Evolutionary conservation across 2,113 vertebrate genomes (phyloP), one percentile per base, ranked within the genome.

Genomic region (Fregetta grallaria): DNA sequence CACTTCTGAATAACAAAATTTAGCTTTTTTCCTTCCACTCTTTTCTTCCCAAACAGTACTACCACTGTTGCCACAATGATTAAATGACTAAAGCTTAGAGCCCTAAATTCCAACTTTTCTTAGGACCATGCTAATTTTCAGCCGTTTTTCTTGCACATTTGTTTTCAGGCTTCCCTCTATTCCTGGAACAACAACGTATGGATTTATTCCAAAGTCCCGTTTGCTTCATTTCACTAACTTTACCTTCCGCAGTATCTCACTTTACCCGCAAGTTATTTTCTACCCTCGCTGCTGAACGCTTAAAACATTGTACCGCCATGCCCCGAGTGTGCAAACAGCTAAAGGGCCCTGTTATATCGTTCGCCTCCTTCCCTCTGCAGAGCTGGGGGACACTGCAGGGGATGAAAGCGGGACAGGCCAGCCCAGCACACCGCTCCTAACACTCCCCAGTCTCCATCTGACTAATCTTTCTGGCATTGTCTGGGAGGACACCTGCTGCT

Each of bases 321-420:
- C 6, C 36, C 3, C 0, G 0, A 36, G 8, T 5, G 3, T 4
- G 17, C 13, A 23, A 50, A 92, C 1, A 71, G 75, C 58, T 65
- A 30, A 82, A 56, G 13, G 13, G 5, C 14, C 23, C 30, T 0
- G 0, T 13, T 58, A 25, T 1, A 16, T 2, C 38, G 36, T 17
- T 73, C 5, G 0, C 15, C 10, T 53, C 29, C 67, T 73, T 83
- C 55, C 34, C 40, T 45, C 23, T 49, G 44, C 47, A 77, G 22
- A 90, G 61, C 27, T 21, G 42, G 27, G 40, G 68, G 71, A 94
- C 61, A 42, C 27, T n/a, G 53, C 52, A 63, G 21, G 47, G 78
- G 53, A 66, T 13, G 30, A 55, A 78, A 67, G 50, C 2, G 0
- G 66, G 66, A 81, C 52, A 49, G 32, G 38, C n/a, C 34, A 53